phyloP scores from a whole-genome alignment of 2,888 invertebrate genomes.

The Pheosia gnoma region DNA sequence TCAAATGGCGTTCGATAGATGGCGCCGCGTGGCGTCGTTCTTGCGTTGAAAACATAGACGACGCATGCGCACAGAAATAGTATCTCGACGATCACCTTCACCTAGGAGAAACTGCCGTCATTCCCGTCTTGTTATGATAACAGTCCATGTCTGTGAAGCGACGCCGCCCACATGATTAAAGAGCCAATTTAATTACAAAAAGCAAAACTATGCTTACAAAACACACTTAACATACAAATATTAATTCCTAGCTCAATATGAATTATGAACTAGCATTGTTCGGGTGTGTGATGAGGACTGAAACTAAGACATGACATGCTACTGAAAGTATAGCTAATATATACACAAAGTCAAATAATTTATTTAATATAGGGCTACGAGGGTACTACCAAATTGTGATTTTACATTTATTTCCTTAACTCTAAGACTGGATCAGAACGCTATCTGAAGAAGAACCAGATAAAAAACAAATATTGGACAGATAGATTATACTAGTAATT shows the following conservation, averaged over 20 bases:
- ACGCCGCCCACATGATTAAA: slow-evolving; percentile 38
- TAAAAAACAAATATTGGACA: too few relatives aligned
- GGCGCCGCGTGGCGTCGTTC: slow-evolving; percentile 63
- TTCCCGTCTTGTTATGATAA: slow-evolving; percentile 54
- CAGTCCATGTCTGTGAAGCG: slow-evolving; percentile 34
- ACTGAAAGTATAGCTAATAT: not conserved
- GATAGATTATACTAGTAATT: too few relatives aligned
- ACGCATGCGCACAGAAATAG: slow-evolving; percentile 80
- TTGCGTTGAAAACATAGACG: slow-evolving; percentile 51
- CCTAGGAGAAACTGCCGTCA: slow-evolving; percentile 68
- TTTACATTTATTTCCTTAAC: too few relatives aligned
- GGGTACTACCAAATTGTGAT: too few relatives aligned
- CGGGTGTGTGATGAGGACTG: not conserved
- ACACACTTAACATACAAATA: not conserved
- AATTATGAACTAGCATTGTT: not conserved
- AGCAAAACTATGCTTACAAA: slow-evolving; percentile 4
- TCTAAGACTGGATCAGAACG: too few relatives aligned
- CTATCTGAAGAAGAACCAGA: too few relatives aligned
- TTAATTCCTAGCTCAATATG: too few relatives aligned
- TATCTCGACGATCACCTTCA: slow-evolving; percentile 77
- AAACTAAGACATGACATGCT: not conserved
- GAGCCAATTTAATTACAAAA: slow-evolving; percentile 6
- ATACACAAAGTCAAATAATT: too few relatives aligned
- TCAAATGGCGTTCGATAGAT: slow-evolving; percentile 67
- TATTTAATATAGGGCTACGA: too few relatives aligned